A percentile compares a stretch with the other conserved stretches of the same genome.
Evolutionary conservation across 1,140 invertebrate genomes (phyloP).

Genomic region (Vollenhovia emeryi): DNA sequence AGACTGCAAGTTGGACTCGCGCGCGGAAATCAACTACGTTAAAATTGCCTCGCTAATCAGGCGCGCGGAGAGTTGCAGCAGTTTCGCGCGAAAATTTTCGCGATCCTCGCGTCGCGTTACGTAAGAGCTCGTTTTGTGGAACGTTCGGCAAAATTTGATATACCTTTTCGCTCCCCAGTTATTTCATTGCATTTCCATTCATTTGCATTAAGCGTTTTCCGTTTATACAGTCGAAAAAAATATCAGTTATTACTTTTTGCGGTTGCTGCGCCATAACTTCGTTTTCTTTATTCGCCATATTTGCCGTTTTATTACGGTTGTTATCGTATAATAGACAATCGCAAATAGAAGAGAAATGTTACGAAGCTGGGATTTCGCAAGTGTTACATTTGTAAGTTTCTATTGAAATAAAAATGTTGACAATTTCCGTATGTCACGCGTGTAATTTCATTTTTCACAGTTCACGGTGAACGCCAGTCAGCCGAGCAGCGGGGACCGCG

Average conservation of each 20-base stretch:
- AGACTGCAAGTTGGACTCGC: not conserved
- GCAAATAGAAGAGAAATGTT: no score
- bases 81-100: conserved; percentile 41
- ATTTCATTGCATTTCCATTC: conserved; percentile 6
- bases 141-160: conserved; percentile 7
- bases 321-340: not conserved
- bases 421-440: no score
- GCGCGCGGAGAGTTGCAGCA: not conserved
- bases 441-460: not conserved
- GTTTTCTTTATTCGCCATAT: not conserved
- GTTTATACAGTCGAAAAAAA: not conserved
- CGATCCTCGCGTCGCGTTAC: not conserved
- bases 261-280: not conserved
- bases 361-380: no score
- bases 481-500: not conserved
- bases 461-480: not conserved
- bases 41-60: conserved; percentile 22
- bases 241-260: not conserved
- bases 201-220: not conserved
- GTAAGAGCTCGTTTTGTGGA: not conserved
- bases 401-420: not conserved
- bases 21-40: conserved; percentile 9
- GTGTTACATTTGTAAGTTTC: no score
- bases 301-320: not conserved
- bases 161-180: not conserved